These are phyloP conservation scores for Limnodromus scolopaceus DNA, from an alignment of 2,797 vertebrate genomes.

Conservation along the genomic window DNA sequence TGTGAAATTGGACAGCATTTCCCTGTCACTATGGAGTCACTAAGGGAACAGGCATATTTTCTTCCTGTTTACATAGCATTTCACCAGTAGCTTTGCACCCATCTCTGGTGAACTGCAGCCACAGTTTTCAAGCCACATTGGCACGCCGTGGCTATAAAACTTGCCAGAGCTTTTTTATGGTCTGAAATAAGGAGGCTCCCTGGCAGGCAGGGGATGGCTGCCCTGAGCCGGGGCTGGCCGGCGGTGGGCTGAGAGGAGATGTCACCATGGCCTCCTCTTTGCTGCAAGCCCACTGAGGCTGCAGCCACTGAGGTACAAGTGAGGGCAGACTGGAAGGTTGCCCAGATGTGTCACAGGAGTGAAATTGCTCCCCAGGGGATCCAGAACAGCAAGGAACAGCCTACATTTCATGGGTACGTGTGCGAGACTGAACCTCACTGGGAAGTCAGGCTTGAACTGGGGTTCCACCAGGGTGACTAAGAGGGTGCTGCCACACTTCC, in stretches of 20 bases:
- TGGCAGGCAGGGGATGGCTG: not conserved
- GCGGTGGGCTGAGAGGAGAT: not conserved
- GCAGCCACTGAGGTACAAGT: not conserved
- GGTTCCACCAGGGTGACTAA: not conserved
- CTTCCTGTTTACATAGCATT: slow-evolving; percentile 39
- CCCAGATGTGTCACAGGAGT: not conserved
- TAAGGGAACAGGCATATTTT: slow-evolving; percentile 28
- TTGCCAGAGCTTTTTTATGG: not conserved
- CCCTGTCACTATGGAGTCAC: slow-evolving; percentile 32
- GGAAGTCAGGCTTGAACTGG: not conserved
- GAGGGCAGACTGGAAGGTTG: not conserved
- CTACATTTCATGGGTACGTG: fast-evolving
- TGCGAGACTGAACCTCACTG: not conserved
- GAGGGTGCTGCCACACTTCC: not conserved
- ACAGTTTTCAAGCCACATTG: not conserved
- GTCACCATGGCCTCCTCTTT: not conserved
- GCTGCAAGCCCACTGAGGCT: not conserved
- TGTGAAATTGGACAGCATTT: not conserved
- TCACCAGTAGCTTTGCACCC: not conserved
- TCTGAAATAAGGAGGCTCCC: not conserved
- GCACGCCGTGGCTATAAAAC: not conserved
- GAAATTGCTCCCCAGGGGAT: not conserved
- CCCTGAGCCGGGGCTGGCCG: fast-evolving
- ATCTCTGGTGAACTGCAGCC: not conserved
- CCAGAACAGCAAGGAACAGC: not conserved